Percentiles rank a stretch among this genome's conserved stretches.
Evolutionary conservation across 2,888 invertebrate species (phyloP).

Genomic region (Choristoneura rosaceana): DNA sequence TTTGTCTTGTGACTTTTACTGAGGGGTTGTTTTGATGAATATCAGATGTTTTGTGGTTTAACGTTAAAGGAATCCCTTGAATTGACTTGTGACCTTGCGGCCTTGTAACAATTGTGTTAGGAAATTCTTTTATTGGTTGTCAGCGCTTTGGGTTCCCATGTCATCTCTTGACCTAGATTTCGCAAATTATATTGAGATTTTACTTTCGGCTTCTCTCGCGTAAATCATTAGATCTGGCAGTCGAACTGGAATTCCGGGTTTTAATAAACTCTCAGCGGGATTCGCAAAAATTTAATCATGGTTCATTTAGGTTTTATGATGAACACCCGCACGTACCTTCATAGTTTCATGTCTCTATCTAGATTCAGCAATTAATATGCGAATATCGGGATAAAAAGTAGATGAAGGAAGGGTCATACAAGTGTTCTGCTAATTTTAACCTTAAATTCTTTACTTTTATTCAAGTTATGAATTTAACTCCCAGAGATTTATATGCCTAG

Average conservation of each 20-base stretch:
- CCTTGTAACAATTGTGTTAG: slow-evolving; percentile 1
- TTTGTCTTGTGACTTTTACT: not conserved
- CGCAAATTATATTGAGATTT: slow-evolving; percentile 2
- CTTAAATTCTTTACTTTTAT: not conserved
- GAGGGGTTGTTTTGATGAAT: not conserved
- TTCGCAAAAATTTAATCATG: too few relatives aligned
- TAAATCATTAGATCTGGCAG: too few relatives aligned
- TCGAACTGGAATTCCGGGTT: too few relatives aligned
- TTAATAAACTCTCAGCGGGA: too few relatives aligned
- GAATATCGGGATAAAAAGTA: too few relatives aligned
- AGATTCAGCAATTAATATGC: too few relatives aligned
- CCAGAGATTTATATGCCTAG: not conserved
- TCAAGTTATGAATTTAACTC: not conserved
- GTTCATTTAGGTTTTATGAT: too few relatives aligned
- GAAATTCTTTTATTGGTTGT: slow-evolving; percentile 20
- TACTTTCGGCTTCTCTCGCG: too few relatives aligned
- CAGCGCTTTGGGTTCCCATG: slow-evolving; percentile 25
- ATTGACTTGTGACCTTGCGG: slow-evolving; percentile 11
- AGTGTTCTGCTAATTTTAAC: not conserved
- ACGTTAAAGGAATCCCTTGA: slow-evolving; percentile 17
- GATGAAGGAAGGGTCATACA: not conserved
- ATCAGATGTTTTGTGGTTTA: not conserved
- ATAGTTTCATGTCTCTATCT: too few relatives aligned
- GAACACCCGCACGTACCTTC: too few relatives aligned
- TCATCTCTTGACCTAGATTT: slow-evolving; percentile 29